Base-by-base conservation (phyloP, 2,113 vertebrate species). In the Epinephelus cyanopodus region DNA sequence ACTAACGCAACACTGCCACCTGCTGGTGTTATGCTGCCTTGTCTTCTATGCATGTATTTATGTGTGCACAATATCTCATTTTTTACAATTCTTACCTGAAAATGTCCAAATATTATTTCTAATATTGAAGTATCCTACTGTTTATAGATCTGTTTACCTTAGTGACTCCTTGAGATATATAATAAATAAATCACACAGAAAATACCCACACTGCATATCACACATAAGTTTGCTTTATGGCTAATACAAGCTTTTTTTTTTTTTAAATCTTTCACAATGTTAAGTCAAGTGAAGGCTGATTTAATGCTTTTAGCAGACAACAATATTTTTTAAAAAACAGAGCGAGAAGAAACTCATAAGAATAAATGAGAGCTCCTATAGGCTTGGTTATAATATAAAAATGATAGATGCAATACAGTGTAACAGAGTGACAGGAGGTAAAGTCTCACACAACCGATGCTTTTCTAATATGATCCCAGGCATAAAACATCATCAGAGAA, bases 1-100 rank as follows among this genome's bases (percentile, higher is more conserved):
- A 15, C 33, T 74, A 0, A 6, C 7, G 25, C 17, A 86, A 52
- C 45, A 72, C 71, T 79, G 66, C 47, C 29, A 47, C 11, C 57
- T 82, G 21, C 50, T 74, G 81, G 17, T 39, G 2, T 4, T 14
- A n/a, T 13, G 5, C 12, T 54, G 54, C 15, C 33, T 21, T 15
- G 14, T 58, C 18, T 67, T 65, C 0, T 48, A 4, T n/a, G 21
- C 3, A 17, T 60, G 27, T 56, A 56, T 58, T 13, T 52, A 52
- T 5, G 27, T n/a, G 4, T 42, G 19, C n/a, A 63, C 15, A 33
- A 53, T 8, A 37, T 39, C 66, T 8, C 5, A 6, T 50, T 50
- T 50, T 50, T 10, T 29, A 47, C 45, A 47, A 66, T 6, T 50
- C 5, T 37, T 9, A 23, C 1, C 29, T 37, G 29, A 29, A 37